Evolutionary conservation across 2,113 vertebrate genomes (phyloP), one percentile per base, ranked within the genome.

Genomic region (Jacana jacana): DNA sequence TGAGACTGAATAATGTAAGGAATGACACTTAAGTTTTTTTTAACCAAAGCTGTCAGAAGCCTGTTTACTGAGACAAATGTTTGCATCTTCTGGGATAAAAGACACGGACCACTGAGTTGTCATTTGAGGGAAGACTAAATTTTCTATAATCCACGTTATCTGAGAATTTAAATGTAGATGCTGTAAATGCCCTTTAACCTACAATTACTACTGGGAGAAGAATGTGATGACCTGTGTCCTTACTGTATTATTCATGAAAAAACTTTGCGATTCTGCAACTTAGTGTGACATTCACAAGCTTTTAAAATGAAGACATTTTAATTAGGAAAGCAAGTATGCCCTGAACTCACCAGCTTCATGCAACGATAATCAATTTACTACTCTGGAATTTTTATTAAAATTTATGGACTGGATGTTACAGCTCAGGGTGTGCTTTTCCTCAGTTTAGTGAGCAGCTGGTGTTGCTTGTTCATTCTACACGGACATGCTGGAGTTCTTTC

Each of bases 101-200:
- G 58, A 68, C 27, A 40, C 35, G 80, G 63, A 61, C 19, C 33
- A n/a, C 4, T 76, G 69, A 82, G 31, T 23, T 88, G 40, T 82
- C 46, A 77, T 70, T 68, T 91, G 48, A 95, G 46, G 16, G 25
- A 82, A 82, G 37, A 73, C 37, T 82, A 54, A 78, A 64, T 27
- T 91, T 86, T 57, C 44, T 72, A 10, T 75, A 83, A 72, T 61
- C 17, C 22, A 30, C 35, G 88, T 88, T 83, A 48, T 93, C 71
- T 81, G 42, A 86, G 82, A 94, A 91, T 90, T 91, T 88, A 91
- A 73, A 64, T 84, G 44, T n/a, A 77, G 46, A 60, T 93, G 14
- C 64, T 77, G 5, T 82, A 81, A 86, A 66, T 71, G 58, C 27
- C 39, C 35, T 96, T 93, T 78, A 61, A 90, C 52, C 39, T 81